Evolutionary conservation across 2,113 vertebrate genomes (phyloP).

Genomic region (Brevimyrus niger): DNA sequence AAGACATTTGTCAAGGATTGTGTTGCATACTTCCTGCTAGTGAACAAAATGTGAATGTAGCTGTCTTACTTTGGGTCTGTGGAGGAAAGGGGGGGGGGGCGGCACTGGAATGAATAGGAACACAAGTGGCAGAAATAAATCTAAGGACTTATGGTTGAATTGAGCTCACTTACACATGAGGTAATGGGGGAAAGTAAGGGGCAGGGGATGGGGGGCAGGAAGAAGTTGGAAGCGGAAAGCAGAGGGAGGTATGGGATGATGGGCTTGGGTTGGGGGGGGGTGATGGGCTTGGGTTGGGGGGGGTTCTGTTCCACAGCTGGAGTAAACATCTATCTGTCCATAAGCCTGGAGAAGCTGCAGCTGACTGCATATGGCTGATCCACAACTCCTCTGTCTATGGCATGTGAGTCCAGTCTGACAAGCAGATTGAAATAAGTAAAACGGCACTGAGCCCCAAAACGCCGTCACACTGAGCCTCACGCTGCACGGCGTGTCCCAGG

Average conservation of each 20-base stretch:
- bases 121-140: constrained; percentile 27
- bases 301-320: constrained; percentile 24
- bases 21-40: constrained; percentile 15
- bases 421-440: background rate
- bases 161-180: constrained; percentile 24
- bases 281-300: background rate
- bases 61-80: background rate
- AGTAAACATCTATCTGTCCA: constrained; percentile 22
- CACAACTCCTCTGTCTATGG: background rate
- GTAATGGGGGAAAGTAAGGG: constrained; percentile 19
- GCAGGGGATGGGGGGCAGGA: background rate
- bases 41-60: constrained; percentile 2
- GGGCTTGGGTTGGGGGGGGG: constrained; percentile 6
- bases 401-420: background rate
- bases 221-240: background rate
- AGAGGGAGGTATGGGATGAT: background rate
- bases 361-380: background rate
- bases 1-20: background rate
- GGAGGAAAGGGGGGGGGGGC: background rate
- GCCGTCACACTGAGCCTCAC: background rate
- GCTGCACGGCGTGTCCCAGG: background rate
- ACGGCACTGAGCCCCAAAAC: background rate
- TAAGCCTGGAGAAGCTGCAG: constrained; percentile 10
- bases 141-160: constrained; percentile 13
- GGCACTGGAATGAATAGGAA: constrained; percentile 20